Base-by-base conservation (phyloP, 2,888 invertebrate species). In the Crematogaster levior region DNA sequence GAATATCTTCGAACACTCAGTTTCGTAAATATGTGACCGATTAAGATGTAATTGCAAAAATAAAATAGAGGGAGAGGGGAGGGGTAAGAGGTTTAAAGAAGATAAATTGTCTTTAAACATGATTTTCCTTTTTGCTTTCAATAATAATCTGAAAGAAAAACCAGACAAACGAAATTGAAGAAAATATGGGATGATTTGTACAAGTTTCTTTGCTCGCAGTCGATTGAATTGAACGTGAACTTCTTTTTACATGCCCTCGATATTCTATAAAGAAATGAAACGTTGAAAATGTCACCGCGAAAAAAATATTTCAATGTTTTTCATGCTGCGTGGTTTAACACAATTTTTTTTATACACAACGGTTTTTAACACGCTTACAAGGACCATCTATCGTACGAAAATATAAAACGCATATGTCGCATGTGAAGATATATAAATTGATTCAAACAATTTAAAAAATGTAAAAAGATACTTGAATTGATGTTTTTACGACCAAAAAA, bases 261-360 rank as follows among this genome's bases (percentile, higher is more conserved):
- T 5, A 27, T 30, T 30, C 15, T 24, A 43, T 18, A 18, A 53
- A 37, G 18, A 30, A 43, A 56, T 40, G 43, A 70, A 79, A 68
- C 9, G 15, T 56, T 15, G 24, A 40, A 18, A 75, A 27, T 24
- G 65, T 51, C 34, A 74, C 3, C n/a, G 37, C 21, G 18, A 46
- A 58, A 70, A 58, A 58, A 51, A 10, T 66, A 6, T 43, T 68
- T 79, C 34, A n/a, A 24, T 56, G 7, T 58, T 79, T 68, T 79
- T 27, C 24, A 43, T n/a, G 3, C 10, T 5, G 7, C 10, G 10
- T 24, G 34, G 43, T 56, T 66, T 12, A 21, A 77, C 21, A 12
- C 21, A 12, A 79, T 58, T 77, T 77, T 43, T 56, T 21, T 12
- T 9, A 34, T 34, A 68, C 18, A 18, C 18, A 18, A n/a, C n/a